phyloP scores from a whole-genome alignment of 2,888 invertebrate genomes.

The Lasioglossum marginatum region DNA sequence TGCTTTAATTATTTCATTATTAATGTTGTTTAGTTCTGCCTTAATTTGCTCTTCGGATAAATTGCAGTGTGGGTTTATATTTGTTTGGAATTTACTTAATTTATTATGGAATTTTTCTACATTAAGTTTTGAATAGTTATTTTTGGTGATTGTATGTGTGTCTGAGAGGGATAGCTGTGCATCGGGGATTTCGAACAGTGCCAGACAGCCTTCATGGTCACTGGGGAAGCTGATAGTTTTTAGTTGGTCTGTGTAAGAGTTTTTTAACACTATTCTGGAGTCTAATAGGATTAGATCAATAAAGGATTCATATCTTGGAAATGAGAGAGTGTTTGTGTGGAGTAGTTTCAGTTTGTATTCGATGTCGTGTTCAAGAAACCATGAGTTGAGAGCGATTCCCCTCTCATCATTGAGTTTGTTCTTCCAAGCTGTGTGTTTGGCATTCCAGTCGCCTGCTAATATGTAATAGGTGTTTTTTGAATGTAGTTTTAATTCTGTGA shows the following conservation, averaged over 20 bases:
- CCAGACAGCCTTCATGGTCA: too few species aligned
- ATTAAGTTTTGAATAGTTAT: neutral
- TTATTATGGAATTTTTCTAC: neutral
- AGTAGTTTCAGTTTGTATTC: neutral
- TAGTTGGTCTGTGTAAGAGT: too few species aligned
- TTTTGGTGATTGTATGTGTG: neutral
- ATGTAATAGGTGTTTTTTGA: neutral
- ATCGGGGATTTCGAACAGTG: too few species aligned
- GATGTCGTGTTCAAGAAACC: slow-evolving; percentile 10
- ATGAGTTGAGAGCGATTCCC: neutral
- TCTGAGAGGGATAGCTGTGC: neutral
- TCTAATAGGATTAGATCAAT: slow-evolving; percentile 3
- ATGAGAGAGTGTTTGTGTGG: neutral
- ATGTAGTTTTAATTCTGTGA: too few species aligned
- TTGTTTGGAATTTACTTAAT: neutral
- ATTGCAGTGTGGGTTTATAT: too few species aligned
- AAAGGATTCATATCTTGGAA: slow-evolving; percentile 5
- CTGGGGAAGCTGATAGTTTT: too few species aligned
- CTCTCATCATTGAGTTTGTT: slow-evolving; percentile 7
- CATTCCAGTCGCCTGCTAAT: slow-evolving; percentile 11
- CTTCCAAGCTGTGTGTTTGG: neutral
- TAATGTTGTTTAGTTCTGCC: too few species aligned
- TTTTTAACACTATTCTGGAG: neutral
- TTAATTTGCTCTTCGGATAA: too few species aligned
- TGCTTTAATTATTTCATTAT: too few species aligned